Evolutionary conservation across 23 tunicate species (phyloP), one percentile per base, ranked within the genome.

Genomic region (Ciona savignyi): DNA sequence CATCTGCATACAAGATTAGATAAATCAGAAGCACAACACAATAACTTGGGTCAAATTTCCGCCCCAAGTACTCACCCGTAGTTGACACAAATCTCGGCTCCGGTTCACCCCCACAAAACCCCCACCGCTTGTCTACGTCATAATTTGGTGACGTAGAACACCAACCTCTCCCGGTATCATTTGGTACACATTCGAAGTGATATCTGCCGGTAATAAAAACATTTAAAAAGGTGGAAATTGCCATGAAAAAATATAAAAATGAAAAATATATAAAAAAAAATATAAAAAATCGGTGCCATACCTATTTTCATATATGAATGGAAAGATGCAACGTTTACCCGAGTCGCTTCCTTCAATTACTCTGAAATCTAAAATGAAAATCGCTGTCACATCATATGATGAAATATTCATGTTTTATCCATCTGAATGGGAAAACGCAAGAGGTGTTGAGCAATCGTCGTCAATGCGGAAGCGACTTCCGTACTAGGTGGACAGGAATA

Each of bases 141-240:
- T 63, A 63, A 25, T 63, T 63, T 63, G 26, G 6, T 63, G 67
- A n/a, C 26, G 67, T 63, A n/a, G 67, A 11, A 63, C 67, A 63
- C 67, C 67, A 63, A 9, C 28, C 6, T 9, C 26, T 4, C 67
- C 67, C 28, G 26, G 15, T 63, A 4, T 25, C 22, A 63, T 63
- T 22, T 20, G 56, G 56, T 15, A 42, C 56, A 42, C 56, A 42
- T 6, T 42, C 56, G 15, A 42, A 42, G 56, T 42, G 56, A 42
- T 42, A 42, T 42, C 56, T 42, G 56, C 56, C n/a, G n/a, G n/a
- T n/a, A n/a, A n/a, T n/a, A n/a, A n/a, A n/a, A n/a, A n/a, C n/a
- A n/a, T n/a, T n/a, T n/a, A n/a, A n/a, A n/a, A n/a, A n/a, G n/a
- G n/a, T n/a, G n/a, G n/a, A n/a, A n/a, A n/a, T n/a, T n/a, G n/a